Evolutionary conservation across 2,888 invertebrate species (phyloP), one percentile per base, ranked within the genome.

Genomic region (Resseliella maxima): DNA sequence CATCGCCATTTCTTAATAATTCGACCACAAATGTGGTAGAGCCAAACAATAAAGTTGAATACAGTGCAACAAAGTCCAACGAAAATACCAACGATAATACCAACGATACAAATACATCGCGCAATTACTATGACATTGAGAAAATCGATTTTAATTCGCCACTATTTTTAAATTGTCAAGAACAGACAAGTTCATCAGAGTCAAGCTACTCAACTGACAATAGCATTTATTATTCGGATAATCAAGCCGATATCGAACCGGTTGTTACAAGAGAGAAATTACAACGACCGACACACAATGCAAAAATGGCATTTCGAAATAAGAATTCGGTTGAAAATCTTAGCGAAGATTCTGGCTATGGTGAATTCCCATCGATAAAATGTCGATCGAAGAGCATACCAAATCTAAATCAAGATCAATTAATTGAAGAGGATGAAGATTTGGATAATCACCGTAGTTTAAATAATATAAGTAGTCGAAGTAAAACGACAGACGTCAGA

Each of bases 271-370:
- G 50, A 64, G 41, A 46, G 36, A 72, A 38, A 41, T 24, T 21
- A 21, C 86, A 41, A 85, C 41, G n/a, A 0, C 12, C 50, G 24
- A 36, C 83, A 50, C 85, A 46, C 0, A 86, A 81, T 31, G 10
- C n/a, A 72, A 59, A 64, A 64, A 72, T 59, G 24, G n/a, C 24
- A 46, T 85, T 64, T 87, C 89, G 86, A 81, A 89, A 89, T 50
- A 94, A 94, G 88, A 93, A 93, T 88, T 95, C 95, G 85, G 94
- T 94, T 35, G 95, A 96, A 90, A 95, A 95, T 92, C 92, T 96
- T 88, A 95, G 95, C 89, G 95, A 96, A 90, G 95, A 96, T 90
- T 95, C 95, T 89, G 95, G 95, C 86, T 95, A 95, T 91, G 93
- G 95, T 89, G 95, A 95, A 88, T 90, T 91, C 87, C 89, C 90